Evolutionary conservation across 2,797 vertebrate genomes (phyloP).

Genomic region (Gymnodraco acuticeps): DNA sequence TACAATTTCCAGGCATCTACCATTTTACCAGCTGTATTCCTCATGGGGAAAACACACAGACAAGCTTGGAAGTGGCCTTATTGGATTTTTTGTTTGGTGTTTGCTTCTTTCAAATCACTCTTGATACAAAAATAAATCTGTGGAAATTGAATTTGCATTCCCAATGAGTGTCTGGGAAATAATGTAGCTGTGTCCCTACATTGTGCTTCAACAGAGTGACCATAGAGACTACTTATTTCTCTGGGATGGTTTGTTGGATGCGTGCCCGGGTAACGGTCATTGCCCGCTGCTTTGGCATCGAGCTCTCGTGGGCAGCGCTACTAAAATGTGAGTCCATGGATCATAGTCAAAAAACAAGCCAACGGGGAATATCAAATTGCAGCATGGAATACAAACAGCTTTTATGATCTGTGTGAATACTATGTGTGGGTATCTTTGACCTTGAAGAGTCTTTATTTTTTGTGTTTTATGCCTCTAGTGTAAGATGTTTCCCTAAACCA

Average conservation of each 20-base stretch:
- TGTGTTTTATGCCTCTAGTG: too few species aligned
- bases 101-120: conserved; percentile 41
- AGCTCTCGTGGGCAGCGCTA: conserved; percentile 68
- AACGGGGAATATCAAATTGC: conserved; percentile 60
- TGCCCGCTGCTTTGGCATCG: conserved; percentile 72
- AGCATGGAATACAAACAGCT: conserved; percentile 31
- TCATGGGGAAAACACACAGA: conserved; percentile 29
- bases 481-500: not conserved
- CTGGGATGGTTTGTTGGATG: conserved; percentile 69
- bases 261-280: conserved; percentile 70
- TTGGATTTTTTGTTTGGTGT: conserved; percentile 38
- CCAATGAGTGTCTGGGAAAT: conserved; percentile 62
- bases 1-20: conserved; percentile 16
- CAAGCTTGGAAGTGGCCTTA: conserved; percentile 31
- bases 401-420: conserved; percentile 32
- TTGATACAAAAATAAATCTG: conserved; percentile 56
- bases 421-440: conserved; percentile 28
- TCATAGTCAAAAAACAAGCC: conserved; percentile 64
- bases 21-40: conserved; percentile 40
- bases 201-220: conserved; percentile 49
- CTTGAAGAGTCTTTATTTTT: not conserved
- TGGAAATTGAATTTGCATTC: conserved; percentile 71
- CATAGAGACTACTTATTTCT: conserved; percentile 67
- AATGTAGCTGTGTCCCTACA: conserved; percentile 58
- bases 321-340: conserved; percentile 70